phyloP scores from a whole-genome alignment of 2,113 vertebrate genomes.

The Hassar affinis region DNA sequence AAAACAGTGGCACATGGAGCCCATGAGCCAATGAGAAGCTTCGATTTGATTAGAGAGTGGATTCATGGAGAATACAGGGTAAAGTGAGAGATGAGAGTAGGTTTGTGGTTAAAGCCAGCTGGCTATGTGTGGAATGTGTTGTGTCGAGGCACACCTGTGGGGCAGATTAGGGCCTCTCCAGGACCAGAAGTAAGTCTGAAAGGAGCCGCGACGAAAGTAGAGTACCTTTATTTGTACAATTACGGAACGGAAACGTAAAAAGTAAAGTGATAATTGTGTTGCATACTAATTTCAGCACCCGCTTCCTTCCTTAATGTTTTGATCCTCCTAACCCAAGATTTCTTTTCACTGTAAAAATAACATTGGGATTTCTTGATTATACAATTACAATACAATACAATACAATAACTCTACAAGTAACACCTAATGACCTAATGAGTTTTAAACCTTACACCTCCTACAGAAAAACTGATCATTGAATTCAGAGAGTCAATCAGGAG shows the following conservation, averaged over 20 bases:
- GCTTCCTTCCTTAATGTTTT: neutral
- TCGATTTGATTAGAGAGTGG: neutral
- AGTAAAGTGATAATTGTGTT: neutral
- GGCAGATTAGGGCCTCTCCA: conserved; percentile 22
- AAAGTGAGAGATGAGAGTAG: conserved; percentile 53
- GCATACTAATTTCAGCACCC: neutral
- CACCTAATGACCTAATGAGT: no score
- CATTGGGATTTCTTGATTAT: no score
- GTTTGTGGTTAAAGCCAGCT: conserved; percentile 59
- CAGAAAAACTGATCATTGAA: no score
- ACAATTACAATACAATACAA: no score
- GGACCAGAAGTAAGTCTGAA: conserved; percentile 15
- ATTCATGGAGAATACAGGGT: conserved; percentile 16
- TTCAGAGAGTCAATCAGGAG: no score
- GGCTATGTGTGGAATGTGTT: conserved; percentile 68
- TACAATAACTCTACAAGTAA: no score
- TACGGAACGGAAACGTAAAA: neutral
- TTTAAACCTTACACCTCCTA: neutral
- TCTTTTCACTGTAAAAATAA: no score
- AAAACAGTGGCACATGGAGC: neutral
- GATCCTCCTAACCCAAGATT: no score
- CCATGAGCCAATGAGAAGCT: neutral
- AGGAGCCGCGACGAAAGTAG: neutral
- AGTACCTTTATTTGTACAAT: neutral
- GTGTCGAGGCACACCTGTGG: conserved; percentile 63